A percentile compares a stretch with the other conserved stretches of the same genome.
phyloP scores from a whole-genome alignment of 2,888 invertebrate genomes.

The Leucania comma region DNA sequence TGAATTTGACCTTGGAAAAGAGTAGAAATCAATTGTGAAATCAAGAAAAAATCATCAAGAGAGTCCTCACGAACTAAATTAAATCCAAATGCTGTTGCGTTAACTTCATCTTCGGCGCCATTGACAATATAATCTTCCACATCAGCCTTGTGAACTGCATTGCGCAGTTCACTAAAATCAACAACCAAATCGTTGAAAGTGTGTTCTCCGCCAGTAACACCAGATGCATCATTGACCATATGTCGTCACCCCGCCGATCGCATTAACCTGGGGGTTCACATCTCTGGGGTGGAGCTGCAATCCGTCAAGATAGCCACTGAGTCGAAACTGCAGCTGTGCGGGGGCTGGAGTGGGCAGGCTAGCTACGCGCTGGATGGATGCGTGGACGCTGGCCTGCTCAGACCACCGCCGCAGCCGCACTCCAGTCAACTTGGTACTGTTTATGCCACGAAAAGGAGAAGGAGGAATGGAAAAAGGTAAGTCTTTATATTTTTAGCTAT shows the following conservation, averaged over 20 bases:
- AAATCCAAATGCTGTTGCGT: conserved; percentile 61
- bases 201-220: conserved; percentile 9
- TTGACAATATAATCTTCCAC: conserved; percentile 41
- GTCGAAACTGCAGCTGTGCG: conserved; percentile 87
- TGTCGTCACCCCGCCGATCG: conserved; percentile 50
- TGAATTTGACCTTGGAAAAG: conserved; percentile 20
- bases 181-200: conserved; percentile 14
- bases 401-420: conserved; percentile 94
- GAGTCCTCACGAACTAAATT: conserved; percentile 23
- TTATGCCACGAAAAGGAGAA: conserved; percentile 98
- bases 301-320: conserved; percentile 89
- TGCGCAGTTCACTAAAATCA: conserved; percentile 21
- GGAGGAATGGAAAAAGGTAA: conserved; percentile 99
- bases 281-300: conserved; percentile 63
- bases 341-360: conserved; percentile 84
- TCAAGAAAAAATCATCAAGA: not conserved
- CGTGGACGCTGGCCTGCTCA: conserved; percentile 94
- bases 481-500: conserved; percentile 65
- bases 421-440: conserved; percentile 98
- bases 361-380: conserved; percentile 92
- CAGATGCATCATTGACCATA: conserved; percentile 57
- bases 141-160: conserved; percentile 4
- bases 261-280: conserved; percentile 44
- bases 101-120: conserved; percentile 26
- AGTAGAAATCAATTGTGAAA: conserved; percentile 10